Evolutionary conservation across 2,113 vertebrate genomes (phyloP).

Genomic region (Mustelus asterias): DNA sequence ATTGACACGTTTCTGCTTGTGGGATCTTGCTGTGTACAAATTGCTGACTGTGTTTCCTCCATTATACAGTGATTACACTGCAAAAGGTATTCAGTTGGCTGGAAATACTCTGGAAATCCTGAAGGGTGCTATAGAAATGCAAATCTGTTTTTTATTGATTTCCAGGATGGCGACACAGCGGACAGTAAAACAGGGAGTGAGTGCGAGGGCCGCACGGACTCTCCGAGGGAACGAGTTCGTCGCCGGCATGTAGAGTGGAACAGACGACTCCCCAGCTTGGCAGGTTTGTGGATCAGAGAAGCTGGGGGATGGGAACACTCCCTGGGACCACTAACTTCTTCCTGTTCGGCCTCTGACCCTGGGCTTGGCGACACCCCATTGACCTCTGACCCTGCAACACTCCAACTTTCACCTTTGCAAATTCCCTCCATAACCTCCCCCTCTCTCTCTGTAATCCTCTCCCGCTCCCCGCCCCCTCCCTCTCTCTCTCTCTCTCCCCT

Average conservation of each 20-base stretch:
- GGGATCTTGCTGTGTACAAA: no score
- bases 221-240: slow-evolving; percentile 43
- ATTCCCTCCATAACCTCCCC: background rate
- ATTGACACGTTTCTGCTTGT: no score
- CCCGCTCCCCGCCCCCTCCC: no score
- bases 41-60: no score
- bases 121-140: background rate
- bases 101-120: background rate
- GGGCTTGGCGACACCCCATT: background rate
- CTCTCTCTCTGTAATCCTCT: no score
- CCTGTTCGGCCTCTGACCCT: background rate
- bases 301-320: background rate
- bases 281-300: slow-evolving; percentile 42
- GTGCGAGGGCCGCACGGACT: slow-evolving; percentile 46
- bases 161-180: background rate
- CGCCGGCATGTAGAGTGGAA: slow-evolving; percentile 45
- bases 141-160: background rate
- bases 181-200: slow-evolving; percentile 41
- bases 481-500: background rate
- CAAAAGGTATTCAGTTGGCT: no score
- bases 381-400: background rate
- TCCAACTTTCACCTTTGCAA: background rate
- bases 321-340: background rate
- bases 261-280: slow-evolving; percentile 40
- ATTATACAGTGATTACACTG: no score